Evolutionary conservation across 2,888 invertebrate genomes (phyloP).

Genomic region (Caenorhabditis panamensis): DNA sequence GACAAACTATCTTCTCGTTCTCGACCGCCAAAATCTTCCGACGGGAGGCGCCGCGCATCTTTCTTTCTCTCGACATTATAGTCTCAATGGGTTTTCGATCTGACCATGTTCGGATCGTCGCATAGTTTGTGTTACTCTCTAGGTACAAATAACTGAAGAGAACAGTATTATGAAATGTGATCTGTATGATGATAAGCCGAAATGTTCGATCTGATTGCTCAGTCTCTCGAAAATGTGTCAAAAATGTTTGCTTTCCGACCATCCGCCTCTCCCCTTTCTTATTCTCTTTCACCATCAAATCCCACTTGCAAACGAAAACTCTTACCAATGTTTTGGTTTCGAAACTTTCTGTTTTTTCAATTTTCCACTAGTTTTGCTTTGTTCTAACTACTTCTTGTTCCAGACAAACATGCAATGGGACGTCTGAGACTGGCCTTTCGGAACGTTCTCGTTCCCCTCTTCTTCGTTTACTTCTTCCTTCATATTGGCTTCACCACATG

Average conservation of each 20-base stretch:
- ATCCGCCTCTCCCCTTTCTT: background rate
- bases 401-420: conserved; percentile 49
- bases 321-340: conserved; percentile 4
- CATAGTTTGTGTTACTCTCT: conserved; percentile 3
- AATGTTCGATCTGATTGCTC: conserved; percentile 6
- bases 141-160: background rate
- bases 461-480: conserved; percentile 48
- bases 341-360: background rate
- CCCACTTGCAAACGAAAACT: background rate
- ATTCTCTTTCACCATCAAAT: conserved; percentile 8
- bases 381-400: background rate
- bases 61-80: background rate
- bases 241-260: conserved; percentile 45
- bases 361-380: background rate
- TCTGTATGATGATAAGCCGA: background rate
- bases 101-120: conserved; percentile 20
- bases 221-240: conserved; percentile 53
- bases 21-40: conserved; percentile 15
- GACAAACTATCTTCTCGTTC: conserved; percentile 6
- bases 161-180: background rate
- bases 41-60: conserved; percentile 15
- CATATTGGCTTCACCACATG: conserved; percentile 45
- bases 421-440: conserved; percentile 36
- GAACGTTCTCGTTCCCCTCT: conserved; percentile 30
- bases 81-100: background rate